Base-by-base conservation (phyloP, 2,888 invertebrate genomes). In the Watsonalla cultraria region DNA sequence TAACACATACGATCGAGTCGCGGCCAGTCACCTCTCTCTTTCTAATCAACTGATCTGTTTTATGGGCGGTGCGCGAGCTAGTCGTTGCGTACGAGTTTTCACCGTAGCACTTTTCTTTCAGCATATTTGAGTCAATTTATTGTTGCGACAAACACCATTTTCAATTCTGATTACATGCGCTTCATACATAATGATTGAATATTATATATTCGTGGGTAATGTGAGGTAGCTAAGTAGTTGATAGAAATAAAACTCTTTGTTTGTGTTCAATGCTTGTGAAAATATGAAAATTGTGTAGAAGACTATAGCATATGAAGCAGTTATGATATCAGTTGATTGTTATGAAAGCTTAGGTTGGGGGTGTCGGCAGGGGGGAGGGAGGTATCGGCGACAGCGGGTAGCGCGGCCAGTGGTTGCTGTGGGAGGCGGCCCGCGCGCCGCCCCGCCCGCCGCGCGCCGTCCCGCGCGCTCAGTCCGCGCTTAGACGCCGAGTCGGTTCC, bases 401-500 rank as follows among this genome's bases (percentile, higher is more conserved):
- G 80, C 67, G 75, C 80, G 77, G 74, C 79, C 74, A 85, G 82
- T 85, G 86, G 84, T 69, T 76, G 84, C 65, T 66, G 65, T 71
- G 76, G 82, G 79, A 76, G 72, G 78, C 72, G 72, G 70, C 68
- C 65, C 60, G 67, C 62, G 63, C 69, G 64, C 56, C 66, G 74
- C 73, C 63, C 70, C 74, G 72, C 73, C 75, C 70, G 70, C 68
- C 74, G 74, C 77, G 69, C 76, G 62, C 65, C 66, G 78, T 66
- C 72, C 72, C 76, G 75, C 79, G 75, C 80, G 79, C 73, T 86
- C 86, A 86, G 88, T 86, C 79, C 86, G 85, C 82, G 86, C 77
- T 76, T 80, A 78, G 76, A 81, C 82, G 81, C 79, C 82, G 82
- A 68, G 76, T 76, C 70, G 82, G 64, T 70, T 60, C 67, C 69